Evolutionary conservation across 2,888 invertebrate species (phyloP).

Genomic region (Ennomos quercinarius): DNA sequence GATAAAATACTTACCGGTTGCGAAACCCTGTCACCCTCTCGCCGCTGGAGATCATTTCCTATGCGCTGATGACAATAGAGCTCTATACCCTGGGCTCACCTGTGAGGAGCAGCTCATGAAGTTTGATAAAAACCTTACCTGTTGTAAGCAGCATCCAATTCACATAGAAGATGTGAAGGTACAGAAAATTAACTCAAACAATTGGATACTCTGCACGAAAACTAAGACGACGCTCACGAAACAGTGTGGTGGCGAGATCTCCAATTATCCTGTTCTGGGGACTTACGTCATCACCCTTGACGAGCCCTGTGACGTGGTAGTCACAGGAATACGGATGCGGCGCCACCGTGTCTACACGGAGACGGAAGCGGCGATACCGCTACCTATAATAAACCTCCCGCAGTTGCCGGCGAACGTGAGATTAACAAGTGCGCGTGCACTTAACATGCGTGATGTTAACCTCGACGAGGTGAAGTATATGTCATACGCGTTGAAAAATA

Average conservation of each 20-base stretch:
- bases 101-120: conserved; percentile 6
- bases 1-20: conserved; percentile 10
- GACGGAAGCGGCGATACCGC: neutral
- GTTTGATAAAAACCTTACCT: neutral
- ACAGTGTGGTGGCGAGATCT: neutral
- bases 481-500: conserved; percentile 2
- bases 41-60: conserved; percentile 3
- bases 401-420: neutral
- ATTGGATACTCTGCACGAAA: neutral
- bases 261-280: neutral
- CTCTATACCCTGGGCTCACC: conserved; percentile 3
- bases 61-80: conserved; percentile 1
- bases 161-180: neutral
- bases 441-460: neutral
- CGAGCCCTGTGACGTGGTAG: conserved; percentile 5
- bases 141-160: conserved; percentile 3
- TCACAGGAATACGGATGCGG: conserved; percentile 1
- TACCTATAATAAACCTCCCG: neutral
- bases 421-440: conserved; percentile 3
- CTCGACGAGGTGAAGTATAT: conserved; percentile 8
- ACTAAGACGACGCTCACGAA: neutral
- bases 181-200: neutral
- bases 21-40: conserved; percentile 4
- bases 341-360: conserved; percentile 1
- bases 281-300: conserved; percentile 5